Conservation (phyloP, 2,113 vertebrate species). For the Gadus chalcogrammus region DNA sequence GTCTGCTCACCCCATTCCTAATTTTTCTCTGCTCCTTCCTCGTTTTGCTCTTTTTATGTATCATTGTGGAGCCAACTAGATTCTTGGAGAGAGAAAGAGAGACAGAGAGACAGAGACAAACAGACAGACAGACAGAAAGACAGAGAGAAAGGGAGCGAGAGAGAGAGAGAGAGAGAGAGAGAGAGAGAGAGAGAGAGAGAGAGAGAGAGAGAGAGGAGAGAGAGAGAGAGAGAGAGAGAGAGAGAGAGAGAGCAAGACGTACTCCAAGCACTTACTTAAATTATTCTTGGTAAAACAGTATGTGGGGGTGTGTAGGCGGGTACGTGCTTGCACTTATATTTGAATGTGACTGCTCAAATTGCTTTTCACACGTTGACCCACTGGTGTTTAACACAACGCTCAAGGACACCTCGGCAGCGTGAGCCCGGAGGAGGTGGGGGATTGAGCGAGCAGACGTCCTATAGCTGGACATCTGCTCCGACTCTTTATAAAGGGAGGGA, state of each 20-base stretch:
- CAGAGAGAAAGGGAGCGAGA: slow-evolving; percentile 1
- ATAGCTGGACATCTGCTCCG: neutral
- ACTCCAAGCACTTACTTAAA: slow-evolving; percentile 15
- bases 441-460: neutral
- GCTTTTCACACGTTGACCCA: too few species aligned
- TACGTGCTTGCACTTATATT: neutral
- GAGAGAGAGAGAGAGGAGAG: too few species aligned
- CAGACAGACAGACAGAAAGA: slow-evolving; percentile 27
- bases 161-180: slow-evolving; percentile 20
- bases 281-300: slow-evolving; percentile 4
- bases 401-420: slow-evolving; percentile 1
- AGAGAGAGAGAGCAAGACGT: slow-evolving; percentile 2
- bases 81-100: too few species aligned
- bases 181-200: slow-evolving; percentile 28
- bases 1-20: slow-evolving; percentile 1
- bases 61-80: too few species aligned
- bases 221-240: too few species aligned
- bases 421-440: neutral
- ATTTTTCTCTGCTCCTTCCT: too few species aligned
- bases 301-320: neutral
- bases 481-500: neutral
- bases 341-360: too few species aligned
- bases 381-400: too few species aligned
- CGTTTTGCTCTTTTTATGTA: too few species aligned
- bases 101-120: too few species aligned